Conservation (phyloP, 2,888 invertebrate species). For the Aphrophora alni region DNA sequence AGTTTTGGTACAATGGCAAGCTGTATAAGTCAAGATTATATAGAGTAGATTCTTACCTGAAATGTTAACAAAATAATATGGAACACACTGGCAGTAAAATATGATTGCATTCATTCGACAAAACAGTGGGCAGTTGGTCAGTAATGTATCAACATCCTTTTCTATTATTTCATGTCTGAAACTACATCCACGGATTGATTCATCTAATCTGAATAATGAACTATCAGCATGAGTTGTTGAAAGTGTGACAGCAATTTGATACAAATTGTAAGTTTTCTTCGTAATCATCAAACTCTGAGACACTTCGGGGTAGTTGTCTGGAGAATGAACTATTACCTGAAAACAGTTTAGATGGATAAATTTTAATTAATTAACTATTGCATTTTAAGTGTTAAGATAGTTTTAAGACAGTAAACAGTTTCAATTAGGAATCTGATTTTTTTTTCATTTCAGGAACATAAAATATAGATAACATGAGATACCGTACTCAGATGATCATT, state of each 20-base stretch:
- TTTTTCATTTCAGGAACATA: too few relatives aligned
- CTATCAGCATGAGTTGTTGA: not conserved
- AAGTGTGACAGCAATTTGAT: not conserved
- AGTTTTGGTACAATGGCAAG: too few relatives aligned
- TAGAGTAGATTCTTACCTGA: not conserved
- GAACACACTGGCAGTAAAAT: not conserved
- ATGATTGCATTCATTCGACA: not conserved
- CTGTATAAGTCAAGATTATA: too few relatives aligned
- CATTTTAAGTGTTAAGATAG: too few relatives aligned
- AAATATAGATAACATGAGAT: too few relatives aligned
- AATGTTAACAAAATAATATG: not conserved
- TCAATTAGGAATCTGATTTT: too few relatives aligned
- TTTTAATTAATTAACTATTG: too few relatives aligned
- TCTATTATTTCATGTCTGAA: not conserved
- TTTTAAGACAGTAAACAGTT: too few relatives aligned
- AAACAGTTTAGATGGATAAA: too few relatives aligned
- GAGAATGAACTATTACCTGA: not conserved
- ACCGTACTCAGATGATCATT: too few relatives aligned
- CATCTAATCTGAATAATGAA: slow-evolving; percentile 11
- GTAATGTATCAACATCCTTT: not conserved
- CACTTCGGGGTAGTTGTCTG: not conserved
- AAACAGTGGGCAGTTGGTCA: not conserved
- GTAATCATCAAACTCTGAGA: not conserved
- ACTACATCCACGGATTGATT: not conserved
- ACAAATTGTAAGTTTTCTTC: not conserved